A percentile compares a stretch with the other conserved stretches of the same genome.
phyloP scores from a whole-genome alignment of 2,888 invertebrate species.

The Apodemia duryi region DNA sequence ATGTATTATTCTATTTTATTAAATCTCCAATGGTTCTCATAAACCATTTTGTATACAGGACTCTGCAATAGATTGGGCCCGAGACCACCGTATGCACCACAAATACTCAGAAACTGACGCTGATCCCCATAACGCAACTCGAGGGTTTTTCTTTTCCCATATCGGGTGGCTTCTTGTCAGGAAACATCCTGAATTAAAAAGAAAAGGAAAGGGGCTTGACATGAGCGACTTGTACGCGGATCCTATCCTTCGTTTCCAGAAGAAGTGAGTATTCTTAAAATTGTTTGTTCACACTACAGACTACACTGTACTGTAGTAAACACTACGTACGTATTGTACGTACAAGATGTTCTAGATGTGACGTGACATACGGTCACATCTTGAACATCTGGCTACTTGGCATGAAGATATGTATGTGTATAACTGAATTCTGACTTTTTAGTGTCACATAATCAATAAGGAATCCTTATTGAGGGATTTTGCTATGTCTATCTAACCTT shows the following conservation, averaged over 20 bases:
- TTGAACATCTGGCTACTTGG: too few species aligned
- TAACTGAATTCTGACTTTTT: too few species aligned
- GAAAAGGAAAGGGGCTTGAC: slow-evolving; percentile 92
- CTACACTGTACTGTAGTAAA: too few species aligned
- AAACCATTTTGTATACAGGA: slow-evolving; percentile 66
- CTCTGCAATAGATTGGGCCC: slow-evolving; percentile 87
- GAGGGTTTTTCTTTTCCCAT: slow-evolving; percentile 98
- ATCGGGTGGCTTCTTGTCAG: slow-evolving; percentile 95
- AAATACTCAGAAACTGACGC: slow-evolving; percentile 96
- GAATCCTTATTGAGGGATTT: too few species aligned
- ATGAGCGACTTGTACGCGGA: slow-evolving; percentile 90
- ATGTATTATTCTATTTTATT: background rate
- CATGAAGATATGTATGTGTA: too few species aligned
- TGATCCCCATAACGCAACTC: slow-evolving; percentile 94
- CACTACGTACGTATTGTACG: too few species aligned
- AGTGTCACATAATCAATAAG: too few species aligned
- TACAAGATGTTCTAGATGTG: too few species aligned
- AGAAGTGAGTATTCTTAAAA: slow-evolving; percentile 81
- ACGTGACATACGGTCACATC: too few species aligned
- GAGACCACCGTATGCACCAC: slow-evolving; percentile 92
- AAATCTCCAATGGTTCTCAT: background rate
- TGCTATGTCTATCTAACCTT: too few species aligned
- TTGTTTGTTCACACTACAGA: background rate
- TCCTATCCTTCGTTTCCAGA: slow-evolving; percentile 91
- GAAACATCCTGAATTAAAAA: slow-evolving; percentile 94